Base-by-base conservation (phyloP, 1,140 invertebrate genomes). In the Littorina saxatilis region DNA sequence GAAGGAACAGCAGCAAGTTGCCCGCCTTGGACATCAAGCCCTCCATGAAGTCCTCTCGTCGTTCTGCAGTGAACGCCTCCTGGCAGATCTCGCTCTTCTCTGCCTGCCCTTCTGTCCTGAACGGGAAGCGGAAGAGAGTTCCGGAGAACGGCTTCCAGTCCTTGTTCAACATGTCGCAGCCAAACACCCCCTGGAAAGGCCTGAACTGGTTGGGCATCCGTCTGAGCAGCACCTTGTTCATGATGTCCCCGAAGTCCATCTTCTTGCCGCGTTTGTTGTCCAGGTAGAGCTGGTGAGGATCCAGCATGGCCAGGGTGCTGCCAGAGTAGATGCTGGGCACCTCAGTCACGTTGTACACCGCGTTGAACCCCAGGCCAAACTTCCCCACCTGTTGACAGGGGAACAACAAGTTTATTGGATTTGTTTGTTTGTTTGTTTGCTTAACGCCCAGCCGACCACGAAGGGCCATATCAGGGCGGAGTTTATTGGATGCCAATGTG, bases 301-400 rank as follows among this genome's bases (percentile, higher is more conserved):
- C 90, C 70, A 91, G 88, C 20, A 88, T 79, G 35, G 88, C 87
- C 1, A 90, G 63, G 37, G 73, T 82, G 32, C 80, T 82, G 17
- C 85, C 85, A 23, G 84, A 88, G 13, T 90, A 52, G 39, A 91
- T 87, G 75, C 86, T 87, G 11, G 90, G 90, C 11, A 85, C 82
- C 66, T 91, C 89, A 15, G 90, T 90, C 40, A 91, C 73, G 84
- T 91, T 89, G 73, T 90, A 90, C 27, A 90, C 88, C 39, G 87
- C 86, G 77, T 88, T 89, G 86, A 87, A 90, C 0, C 73, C 73
- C 17, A 75, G 43, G 72, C 89, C 75, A 86, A 86, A 82, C 84
- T 86, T 88, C 84, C 81, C 68, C 35, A 43, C 68, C 68, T 72
- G 23, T 7, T 2, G 40, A 72, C n/a, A n/a, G n/a, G n/a, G n/a